Conservation (phyloP, 2,113 vertebrate species). For the Perca flavescens region DNA sequence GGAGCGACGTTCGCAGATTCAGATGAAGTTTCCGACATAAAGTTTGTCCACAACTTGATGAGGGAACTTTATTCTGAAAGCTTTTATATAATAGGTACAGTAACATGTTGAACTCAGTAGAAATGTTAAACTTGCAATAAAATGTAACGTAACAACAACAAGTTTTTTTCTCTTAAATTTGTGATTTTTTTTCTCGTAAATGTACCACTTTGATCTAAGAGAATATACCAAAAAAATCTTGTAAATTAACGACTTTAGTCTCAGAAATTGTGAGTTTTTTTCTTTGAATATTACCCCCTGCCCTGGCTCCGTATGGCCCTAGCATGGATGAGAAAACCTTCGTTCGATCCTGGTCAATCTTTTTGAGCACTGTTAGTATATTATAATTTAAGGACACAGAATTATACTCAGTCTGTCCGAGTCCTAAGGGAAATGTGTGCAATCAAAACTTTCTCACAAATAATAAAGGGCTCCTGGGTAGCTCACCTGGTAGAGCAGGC, state of each 20-base stretch:
- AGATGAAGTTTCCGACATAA: slow-evolving; percentile 30
- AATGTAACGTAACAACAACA: not conserved
- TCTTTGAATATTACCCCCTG: no score
- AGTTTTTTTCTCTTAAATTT: no score
- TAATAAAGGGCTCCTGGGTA: not conserved
- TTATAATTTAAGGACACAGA: not conserved
- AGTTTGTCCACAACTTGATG: slow-evolving; percentile 4
- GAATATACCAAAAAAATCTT: no score
- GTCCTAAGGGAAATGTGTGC: not conserved
- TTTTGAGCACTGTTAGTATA: not conserved
- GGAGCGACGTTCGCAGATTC: slow-evolving; percentile 34
- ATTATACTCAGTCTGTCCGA: not conserved
- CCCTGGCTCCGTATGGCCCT: no score
- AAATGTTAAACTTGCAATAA: slow-evolving; percentile 20
- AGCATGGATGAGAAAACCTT: slow-evolving; percentile 4
- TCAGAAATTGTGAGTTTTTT: no score
- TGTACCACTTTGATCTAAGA: no score
- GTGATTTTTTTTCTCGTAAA: no score
- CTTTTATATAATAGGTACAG: slow-evolving; percentile 13
- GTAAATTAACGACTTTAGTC: no score
- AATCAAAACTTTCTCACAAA: slow-evolving; percentile 5
- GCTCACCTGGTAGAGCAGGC: no score
- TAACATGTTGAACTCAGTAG: slow-evolving; percentile 2
- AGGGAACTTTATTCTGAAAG: not conserved
- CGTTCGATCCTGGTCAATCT: not conserved